A percentile compares a stretch with the other conserved stretches of the same genome.
These are phyloP conservation scores for Nycteola revayana DNA, from an alignment of 2,888 invertebrate species.

Conservation along the genomic window DNA sequence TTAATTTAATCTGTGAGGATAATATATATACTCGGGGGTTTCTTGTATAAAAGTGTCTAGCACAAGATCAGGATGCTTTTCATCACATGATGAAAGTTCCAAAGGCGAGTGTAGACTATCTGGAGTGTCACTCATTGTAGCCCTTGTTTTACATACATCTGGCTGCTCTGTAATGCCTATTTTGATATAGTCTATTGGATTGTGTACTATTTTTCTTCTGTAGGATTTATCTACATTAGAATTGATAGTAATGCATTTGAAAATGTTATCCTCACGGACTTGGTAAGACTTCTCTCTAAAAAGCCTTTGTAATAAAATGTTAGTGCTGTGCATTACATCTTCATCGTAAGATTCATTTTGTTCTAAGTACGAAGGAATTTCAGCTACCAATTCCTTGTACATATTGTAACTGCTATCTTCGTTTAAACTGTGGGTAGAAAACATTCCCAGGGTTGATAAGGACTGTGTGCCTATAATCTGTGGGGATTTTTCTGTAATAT, in stretches of 20 bases:
- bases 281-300: slow-evolving; percentile 34
- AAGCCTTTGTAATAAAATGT: slow-evolving; percentile 37
- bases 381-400: slow-evolving; percentile 52
- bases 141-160: too few species aligned
- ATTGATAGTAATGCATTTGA: slow-evolving; percentile 22
- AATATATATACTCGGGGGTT: slow-evolving; percentile 64
- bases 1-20: slow-evolving; percentile 61
- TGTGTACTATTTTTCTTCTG: slow-evolving; percentile 33
- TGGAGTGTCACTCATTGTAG: too few species aligned
- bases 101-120: slow-evolving; percentile 33
- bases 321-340: slow-evolving; percentile 42
- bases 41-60: too few species aligned
- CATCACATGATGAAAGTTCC: too few species aligned
- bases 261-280: slow-evolving; percentile 31
- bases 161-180: too few species aligned
- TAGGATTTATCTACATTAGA: slow-evolving; percentile 11
- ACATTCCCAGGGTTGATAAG: slow-evolving; percentile 21
- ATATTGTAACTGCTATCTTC: slow-evolving; percentile 32
- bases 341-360: slow-evolving; percentile 39
- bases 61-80: slow-evolving; percentile 3
- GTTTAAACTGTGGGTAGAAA: slow-evolving; percentile 22
- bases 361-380: slow-evolving; percentile 45
- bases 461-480: slow-evolving; percentile 18
- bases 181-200: slow-evolving; percentile 46
- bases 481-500: slow-evolving; percentile 18